Percentiles rank a stretch among this genome's conserved stretches.
These are phyloP conservation scores for Lithobius niger DNA, from an alignment of 1,140 invertebrate species.

Conservation along the genomic window DNA sequence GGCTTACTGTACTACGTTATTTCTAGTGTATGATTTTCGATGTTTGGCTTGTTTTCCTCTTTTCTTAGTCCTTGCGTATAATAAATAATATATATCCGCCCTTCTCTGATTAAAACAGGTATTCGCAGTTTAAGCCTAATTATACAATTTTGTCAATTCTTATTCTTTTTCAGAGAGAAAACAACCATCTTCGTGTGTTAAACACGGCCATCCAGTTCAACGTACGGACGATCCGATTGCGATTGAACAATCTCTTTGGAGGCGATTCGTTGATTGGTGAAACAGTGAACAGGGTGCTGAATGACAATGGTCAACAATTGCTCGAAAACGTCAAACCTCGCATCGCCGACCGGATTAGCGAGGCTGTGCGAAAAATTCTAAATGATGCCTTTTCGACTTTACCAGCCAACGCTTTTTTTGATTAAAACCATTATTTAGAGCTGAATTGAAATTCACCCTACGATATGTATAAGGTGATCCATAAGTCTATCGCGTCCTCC, in stretches of 20 bases:
- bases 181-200: not conserved
- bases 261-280: not conserved
- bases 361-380: conserved; percentile 3
- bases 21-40: no score
- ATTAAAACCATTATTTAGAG: no score
- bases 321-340: conserved; percentile 1
- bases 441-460: no score
- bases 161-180: not conserved
- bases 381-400: conserved; percentile 6
- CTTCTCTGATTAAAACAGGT: no score
- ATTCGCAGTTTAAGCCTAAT: no score
- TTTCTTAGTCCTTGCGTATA: no score
- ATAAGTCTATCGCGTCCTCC: no score
- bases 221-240: not conserved
- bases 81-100: no score
- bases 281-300: conserved; percentile 2
- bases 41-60: no score
- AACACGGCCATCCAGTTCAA: conserved; percentile 3
- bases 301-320: conserved; percentile 5
- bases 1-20: no score
- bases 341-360: conserved; percentile 1
- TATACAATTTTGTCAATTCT: no score
- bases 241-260: conserved; percentile 4
- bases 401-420: not conserved
- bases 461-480: no score